These are phyloP conservation scores for Rhagophthalmus giganteus DNA, from an alignment of 2,888 invertebrate genomes.

Conservation along the genomic window DNA sequence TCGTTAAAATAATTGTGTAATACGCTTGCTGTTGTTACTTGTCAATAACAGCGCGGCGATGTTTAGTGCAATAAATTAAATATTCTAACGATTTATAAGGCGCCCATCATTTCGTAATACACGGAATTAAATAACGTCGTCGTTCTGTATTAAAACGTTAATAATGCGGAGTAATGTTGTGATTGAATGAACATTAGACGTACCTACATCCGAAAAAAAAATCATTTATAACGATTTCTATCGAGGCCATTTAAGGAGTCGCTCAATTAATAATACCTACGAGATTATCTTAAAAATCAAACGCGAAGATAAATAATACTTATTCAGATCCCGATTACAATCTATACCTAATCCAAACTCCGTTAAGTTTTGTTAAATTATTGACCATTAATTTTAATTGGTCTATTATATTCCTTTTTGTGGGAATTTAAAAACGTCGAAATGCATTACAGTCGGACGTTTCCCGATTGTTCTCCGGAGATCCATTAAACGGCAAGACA, in stretches of 20 bases:
- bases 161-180: slow-evolving; percentile 21
- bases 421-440: slow-evolving; percentile 33
- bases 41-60: neutral
- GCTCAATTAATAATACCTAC: slow-evolving; percentile 32
- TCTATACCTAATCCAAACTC: slow-evolving; percentile 31
- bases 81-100: neutral
- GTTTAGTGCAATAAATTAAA: slow-evolving; percentile 7
- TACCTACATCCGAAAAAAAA: slow-evolving; percentile 6
- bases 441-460: slow-evolving; percentile 34
- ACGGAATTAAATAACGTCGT: slow-evolving; percentile 13
- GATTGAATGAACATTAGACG: slow-evolving; percentile 16
- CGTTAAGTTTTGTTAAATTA: slow-evolving; percentile 37
- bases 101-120: neutral
- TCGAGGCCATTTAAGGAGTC: slow-evolving; percentile 25
- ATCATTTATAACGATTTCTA: slow-evolving; percentile 27
- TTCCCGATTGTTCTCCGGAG: slow-evolving; percentile 39
- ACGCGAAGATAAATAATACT: slow-evolving; percentile 27
- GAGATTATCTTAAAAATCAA: slow-evolving; percentile 34
- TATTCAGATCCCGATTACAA: slow-evolving; percentile 28
- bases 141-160: slow-evolving; percentile 13
- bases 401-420: slow-evolving; percentile 40
- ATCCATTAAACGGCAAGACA: slow-evolving; percentile 39
- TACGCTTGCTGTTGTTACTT: slow-evolving; percentile 6
- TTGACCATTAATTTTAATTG: slow-evolving; percentile 42
- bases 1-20: slow-evolving; percentile 6